phyloP scores from a whole-genome alignment of 2,888 invertebrate genomes.

The Drosophila koepferae region DNA sequence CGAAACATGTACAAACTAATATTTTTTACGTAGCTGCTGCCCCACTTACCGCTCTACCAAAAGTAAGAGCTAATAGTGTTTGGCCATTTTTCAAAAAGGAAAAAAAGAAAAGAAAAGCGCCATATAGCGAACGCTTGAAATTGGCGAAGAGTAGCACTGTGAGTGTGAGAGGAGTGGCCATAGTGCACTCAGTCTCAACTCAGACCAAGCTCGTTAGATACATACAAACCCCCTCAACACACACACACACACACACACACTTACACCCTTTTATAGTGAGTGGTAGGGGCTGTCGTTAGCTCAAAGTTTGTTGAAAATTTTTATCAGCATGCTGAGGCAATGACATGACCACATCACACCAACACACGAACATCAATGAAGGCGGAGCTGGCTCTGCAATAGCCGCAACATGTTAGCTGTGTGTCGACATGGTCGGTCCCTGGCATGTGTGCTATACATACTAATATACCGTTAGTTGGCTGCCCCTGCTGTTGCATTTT shows the following conservation, averaged over 20 bases:
- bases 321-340: constrained; percentile 75
- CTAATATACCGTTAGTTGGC: constrained; percentile 74
- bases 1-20: constrained; percentile 78
- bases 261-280: constrained; percentile 9
- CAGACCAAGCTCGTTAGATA: constrained; percentile 48
- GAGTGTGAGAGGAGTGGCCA: constrained; percentile 5
- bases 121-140: constrained; percentile 22
- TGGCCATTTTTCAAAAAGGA: constrained; percentile 77
- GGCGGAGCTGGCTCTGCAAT: constrained; percentile 10
- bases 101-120: constrained; percentile 7
- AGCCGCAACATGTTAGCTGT: constrained; percentile 62
- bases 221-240: constrained; percentile 18
- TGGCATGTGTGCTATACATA: constrained; percentile 74
- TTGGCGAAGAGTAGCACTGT: constrained; percentile 41
- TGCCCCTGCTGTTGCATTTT: constrained; percentile 38
- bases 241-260: neutral
- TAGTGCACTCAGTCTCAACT: constrained; percentile 8
- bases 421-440: constrained; percentile 54
- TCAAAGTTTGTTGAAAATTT: constrained; percentile 77
- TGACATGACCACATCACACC: constrained; percentile 79
- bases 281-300: constrained; percentile 68
- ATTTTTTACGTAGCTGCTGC: constrained; percentile 59
- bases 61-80: constrained; percentile 76
- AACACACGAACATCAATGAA: constrained; percentile 48
- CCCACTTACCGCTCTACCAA: neutral